Evolutionary conservation across 1,140 invertebrate genomes (phyloP).

Genomic region (Lineus longissimus): DNA sequence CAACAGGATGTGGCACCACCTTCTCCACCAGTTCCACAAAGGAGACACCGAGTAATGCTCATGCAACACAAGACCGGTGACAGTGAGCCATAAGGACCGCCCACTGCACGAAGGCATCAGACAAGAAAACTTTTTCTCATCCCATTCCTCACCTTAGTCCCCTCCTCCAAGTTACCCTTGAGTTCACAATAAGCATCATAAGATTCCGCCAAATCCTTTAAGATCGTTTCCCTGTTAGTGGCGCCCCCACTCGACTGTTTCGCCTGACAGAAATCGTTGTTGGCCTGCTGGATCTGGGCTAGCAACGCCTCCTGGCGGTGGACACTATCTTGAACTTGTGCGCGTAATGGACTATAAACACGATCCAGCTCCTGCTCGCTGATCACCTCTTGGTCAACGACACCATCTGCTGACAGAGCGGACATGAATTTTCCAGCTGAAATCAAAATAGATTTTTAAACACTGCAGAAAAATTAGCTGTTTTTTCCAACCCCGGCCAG

Average conservation of each 20-base stretch:
- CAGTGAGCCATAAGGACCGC: too few species aligned
- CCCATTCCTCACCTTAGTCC: constrained; percentile 66
- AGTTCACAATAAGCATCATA: constrained; percentile 90
- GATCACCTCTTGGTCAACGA: constrained; percentile 79
- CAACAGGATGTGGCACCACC: too few species aligned
- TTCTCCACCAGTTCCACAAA: too few species aligned
- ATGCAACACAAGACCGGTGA: too few species aligned
- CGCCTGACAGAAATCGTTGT: constrained; percentile 70
- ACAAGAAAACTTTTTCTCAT: too few species aligned
- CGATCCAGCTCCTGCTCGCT: constrained; percentile 73
- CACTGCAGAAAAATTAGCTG: too few species aligned
- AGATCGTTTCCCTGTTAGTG: constrained; percentile 69
- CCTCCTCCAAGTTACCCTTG: constrained; percentile 85
- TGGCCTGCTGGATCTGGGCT: constrained; percentile 70
- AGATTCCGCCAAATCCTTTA: constrained; percentile 81
- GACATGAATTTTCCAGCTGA: constrained; percentile 69
- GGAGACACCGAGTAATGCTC: too few species aligned
- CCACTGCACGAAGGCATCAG: too few species aligned
- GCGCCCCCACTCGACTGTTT: constrained; percentile 59
- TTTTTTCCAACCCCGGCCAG: background rate
- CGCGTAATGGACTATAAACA: constrained; percentile 76
- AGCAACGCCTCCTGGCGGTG: constrained; percentile 75
- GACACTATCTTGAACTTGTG: constrained; percentile 70
- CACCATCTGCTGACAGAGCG: constrained; percentile 77
- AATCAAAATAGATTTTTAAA: constrained; percentile 7